Percentiles rank a stretch among this genome's conserved stretches.
Conservation (phyloP, 2,888 invertebrate genomes). For the Eristalinus aeneus region DNA sequence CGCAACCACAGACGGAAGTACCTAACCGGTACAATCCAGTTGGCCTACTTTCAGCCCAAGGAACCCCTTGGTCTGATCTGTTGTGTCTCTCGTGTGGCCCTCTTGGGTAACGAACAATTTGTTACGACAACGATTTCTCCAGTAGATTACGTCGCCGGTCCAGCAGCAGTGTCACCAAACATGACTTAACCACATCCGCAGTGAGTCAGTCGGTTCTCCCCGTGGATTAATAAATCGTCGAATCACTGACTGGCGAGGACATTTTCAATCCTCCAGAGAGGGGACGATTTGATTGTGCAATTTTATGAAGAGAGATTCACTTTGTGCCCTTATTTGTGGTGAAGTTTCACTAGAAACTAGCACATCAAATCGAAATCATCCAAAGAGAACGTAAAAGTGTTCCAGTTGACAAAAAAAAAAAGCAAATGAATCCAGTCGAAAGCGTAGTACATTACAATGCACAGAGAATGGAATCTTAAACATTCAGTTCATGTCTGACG, state of each 20-base stretch:
- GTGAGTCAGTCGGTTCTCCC: neutral
- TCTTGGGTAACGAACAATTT: neutral
- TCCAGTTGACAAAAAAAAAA: neutral
- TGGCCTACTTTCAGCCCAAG: neutral
- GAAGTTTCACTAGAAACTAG: neutral
- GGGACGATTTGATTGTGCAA: too few relatives aligned
- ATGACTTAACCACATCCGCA: neutral
- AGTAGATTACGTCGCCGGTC: neutral
- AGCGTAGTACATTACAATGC: neutral
- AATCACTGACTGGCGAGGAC: neutral
- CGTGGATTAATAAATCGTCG: neutral
- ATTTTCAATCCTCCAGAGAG: neutral
- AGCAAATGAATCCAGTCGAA: neutral
- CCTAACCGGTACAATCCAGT: neutral
- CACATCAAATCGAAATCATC: neutral
- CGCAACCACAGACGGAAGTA: neutral
- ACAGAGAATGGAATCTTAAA: neutral
- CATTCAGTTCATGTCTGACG: neutral
- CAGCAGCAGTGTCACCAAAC: neutral
- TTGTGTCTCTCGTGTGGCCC: neutral
- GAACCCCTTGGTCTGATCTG: neutral
- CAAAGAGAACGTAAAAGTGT: neutral
- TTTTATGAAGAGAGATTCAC: neutral
- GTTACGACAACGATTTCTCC: neutral
- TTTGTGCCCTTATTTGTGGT: neutral